These are phyloP conservation scores for Pandion haliaetus DNA, from an alignment of 2,113 vertebrate genomes.

Conservation along the genomic window DNA sequence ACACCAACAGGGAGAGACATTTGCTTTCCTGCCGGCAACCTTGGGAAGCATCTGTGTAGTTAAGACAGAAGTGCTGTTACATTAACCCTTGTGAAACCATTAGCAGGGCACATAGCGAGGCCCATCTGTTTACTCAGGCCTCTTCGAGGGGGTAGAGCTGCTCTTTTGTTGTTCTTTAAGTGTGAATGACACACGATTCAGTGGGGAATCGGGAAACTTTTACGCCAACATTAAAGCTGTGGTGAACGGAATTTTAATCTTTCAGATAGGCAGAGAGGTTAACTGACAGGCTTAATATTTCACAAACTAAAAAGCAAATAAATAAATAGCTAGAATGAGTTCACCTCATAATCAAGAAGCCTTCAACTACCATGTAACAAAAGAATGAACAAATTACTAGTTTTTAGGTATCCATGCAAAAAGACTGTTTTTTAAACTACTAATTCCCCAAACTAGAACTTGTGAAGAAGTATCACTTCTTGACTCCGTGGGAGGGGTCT, in stretches of 20 bases:
- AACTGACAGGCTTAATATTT: background rate
- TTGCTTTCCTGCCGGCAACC: slow-evolving; percentile 7
- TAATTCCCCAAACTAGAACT: background rate
- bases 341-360: background rate
- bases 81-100: slow-evolving; percentile 24
- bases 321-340: background rate
- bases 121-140: background rate
- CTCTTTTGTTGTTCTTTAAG: background rate
- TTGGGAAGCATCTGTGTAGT: slow-evolving; percentile 26
- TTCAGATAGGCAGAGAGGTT: background rate
- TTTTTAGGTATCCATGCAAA: background rate
- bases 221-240: background rate
- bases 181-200: background rate
- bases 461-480: background rate
- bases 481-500: fast-evolving
- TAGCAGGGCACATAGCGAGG: background rate
- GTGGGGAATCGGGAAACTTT: background rate
- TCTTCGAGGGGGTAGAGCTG: background rate
- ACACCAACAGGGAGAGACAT: background rate
- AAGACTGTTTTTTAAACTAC: background rate
- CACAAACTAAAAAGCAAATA: background rate
- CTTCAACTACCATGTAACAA: background rate
- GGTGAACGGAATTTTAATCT: background rate
- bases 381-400: background rate
- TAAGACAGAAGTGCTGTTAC: background rate